A percentile compares a stretch with the other conserved stretches of the same genome.
These are phyloP conservation scores for Cyaniris semiargus DNA, from an alignment of 2,888 invertebrate species.

Conservation along the genomic window DNA sequence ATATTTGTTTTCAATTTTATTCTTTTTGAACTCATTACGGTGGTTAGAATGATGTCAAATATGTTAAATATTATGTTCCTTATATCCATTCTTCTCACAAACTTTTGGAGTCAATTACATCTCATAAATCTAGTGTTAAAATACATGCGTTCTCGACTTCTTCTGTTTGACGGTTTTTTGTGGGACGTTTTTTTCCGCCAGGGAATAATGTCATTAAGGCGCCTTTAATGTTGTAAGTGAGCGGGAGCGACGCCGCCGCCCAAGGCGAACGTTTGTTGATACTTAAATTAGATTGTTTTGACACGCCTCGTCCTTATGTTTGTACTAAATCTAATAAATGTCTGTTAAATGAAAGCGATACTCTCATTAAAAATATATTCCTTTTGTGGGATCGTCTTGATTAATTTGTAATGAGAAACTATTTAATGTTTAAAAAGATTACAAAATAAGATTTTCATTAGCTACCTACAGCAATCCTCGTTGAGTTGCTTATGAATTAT, in stretches of 20 bases:
- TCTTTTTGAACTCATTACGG: background rate
- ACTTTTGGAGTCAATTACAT: background rate
- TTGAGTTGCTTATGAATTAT: background rate
- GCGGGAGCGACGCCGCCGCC: slow-evolving; percentile 67
- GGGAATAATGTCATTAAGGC: slow-evolving; percentile 80
- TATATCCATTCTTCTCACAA: background rate
- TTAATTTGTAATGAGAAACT: slow-evolving; percentile 16
- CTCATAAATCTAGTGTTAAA: slow-evolving; percentile 29
- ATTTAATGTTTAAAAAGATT: background rate
- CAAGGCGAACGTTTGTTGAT: slow-evolving; percentile 80
- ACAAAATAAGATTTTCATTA: background rate
- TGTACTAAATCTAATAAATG: slow-evolving; percentile 79
- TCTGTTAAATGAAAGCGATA: slow-evolving; percentile 64
- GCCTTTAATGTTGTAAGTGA: slow-evolving; percentile 80
- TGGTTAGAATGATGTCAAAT: no score
- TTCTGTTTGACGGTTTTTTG: slow-evolving; percentile 74
- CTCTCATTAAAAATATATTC: slow-evolving; percentile 59
- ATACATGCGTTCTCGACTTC: slow-evolving; percentile 50
- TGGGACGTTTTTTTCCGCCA: slow-evolving; percentile 69
- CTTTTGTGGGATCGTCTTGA: slow-evolving; percentile 35
- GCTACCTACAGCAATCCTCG: background rate
- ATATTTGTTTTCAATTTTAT: background rate
- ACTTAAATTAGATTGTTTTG: slow-evolving; percentile 81
- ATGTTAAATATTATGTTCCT: no score
- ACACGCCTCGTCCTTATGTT: slow-evolving; percentile 79